phyloP scores from a whole-genome alignment of 1,140 invertebrate species.

The Berghia stephanieae region DNA sequence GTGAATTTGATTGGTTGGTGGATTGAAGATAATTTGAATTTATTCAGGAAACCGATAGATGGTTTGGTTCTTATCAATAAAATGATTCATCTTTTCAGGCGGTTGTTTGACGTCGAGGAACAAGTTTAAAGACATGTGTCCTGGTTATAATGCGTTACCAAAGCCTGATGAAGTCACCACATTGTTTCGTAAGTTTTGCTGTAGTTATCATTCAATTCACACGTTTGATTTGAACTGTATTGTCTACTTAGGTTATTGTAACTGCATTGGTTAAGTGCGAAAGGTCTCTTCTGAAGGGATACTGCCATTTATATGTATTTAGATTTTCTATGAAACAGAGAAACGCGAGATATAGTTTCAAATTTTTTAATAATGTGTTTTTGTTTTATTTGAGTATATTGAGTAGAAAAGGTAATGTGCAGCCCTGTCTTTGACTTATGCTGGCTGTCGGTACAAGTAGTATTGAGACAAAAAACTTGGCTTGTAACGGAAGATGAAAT shows the following conservation, averaged over 20 bases:
- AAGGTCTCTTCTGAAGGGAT: not conserved
- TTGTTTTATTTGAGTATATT: too few species aligned
- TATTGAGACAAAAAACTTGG: too few species aligned
- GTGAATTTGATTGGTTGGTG: not conserved
- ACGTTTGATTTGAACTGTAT: not conserved
- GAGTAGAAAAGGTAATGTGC: too few species aligned
- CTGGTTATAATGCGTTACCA: constrained; percentile 42
- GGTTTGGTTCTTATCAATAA: too few species aligned
- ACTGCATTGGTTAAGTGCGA: not conserved
- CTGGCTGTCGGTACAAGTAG: too few species aligned
- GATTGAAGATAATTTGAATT: not conserved
- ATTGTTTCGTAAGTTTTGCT: constrained; percentile 53
- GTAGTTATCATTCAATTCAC: not conserved
- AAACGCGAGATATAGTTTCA: not conserved
- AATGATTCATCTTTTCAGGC: constrained; percentile 44
- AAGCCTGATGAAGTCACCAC: constrained; percentile 45
- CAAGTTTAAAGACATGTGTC: constrained; percentile 43
- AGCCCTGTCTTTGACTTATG: too few species aligned
- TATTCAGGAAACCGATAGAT: too few species aligned
- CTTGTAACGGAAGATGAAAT: too few species aligned
- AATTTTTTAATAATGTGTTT: not conserved
- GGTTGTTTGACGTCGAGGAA: constrained; percentile 45
- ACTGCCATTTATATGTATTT: not conserved
- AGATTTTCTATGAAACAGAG: not conserved
- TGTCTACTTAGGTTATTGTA: not conserved